Evolutionary conservation across 2,888 invertebrate genomes (phyloP), one percentile per base, ranked within the genome.

Genomic region (Pecten maximus): DNA sequence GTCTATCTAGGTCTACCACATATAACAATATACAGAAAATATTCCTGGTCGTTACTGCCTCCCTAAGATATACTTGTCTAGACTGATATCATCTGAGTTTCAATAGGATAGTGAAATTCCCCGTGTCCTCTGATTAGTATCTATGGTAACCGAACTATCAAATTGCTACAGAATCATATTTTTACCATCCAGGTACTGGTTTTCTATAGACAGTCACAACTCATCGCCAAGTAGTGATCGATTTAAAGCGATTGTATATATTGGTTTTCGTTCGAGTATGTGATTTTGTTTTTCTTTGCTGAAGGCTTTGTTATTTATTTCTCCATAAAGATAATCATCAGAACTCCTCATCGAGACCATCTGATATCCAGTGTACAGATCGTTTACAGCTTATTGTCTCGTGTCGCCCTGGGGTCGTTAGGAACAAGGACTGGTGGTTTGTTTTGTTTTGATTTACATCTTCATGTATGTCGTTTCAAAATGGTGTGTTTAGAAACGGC

Each of bases 261-360:
- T 74, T 74, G 74, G 74, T 28, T 74, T 28, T 74, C 74, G 74
- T 74, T 28, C 19, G 19, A 54, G 35, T 74, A 74, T 74, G 74
- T 28, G 74, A 74, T 74, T 74, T 74, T 74, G 35, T 74, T 74
- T 74, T 74, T 35, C 35, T 35, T 74, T 35, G 74, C 74, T 74
- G 74, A 74, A 74, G 74, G 74, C 74, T 28, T 74, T 74, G 74
- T 74, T 74, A 74, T 44, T 44, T 44, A 44, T 74, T 74, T 74
- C 28, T 35, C 35, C 35, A 16, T 35, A 19, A 54, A 74, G 74
- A 74, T 74, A 74, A 28, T 35, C 74, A 74, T 74, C 74, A 23
- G 28, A 0, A 28, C 35, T 28, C 74, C 28, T 74, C 74, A 74
- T 10, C 74, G 74, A 28, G 35, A 35, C 23, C 74, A 74, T 74